Evolutionary conservation across 2,113 vertebrate genomes (phyloP).

Genomic region (Phocoena sinus): DNA sequence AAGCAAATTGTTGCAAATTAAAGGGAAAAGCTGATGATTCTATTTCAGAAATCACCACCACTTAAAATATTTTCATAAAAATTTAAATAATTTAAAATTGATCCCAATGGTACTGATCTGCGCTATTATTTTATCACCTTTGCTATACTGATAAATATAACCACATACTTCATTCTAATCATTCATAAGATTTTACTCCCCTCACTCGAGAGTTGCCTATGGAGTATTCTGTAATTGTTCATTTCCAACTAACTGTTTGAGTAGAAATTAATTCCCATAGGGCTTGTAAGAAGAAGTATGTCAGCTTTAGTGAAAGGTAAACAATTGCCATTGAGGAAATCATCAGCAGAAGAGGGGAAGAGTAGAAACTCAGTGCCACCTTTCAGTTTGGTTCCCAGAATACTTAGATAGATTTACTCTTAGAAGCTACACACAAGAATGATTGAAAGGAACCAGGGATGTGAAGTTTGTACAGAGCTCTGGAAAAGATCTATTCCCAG

Average conservation of each 20-base stretch:
- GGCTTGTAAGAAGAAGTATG: conserved; percentile 6
- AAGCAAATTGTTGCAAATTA: not conserved
- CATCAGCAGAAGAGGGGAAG: not conserved
- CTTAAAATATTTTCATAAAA: not conserved
- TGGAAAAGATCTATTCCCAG: not conserved
- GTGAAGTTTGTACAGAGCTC: not conserved
- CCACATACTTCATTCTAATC: not conserved
- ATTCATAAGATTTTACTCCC: conserved; percentile 8
- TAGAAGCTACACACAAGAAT: not conserved
- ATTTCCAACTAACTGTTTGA: conserved; percentile 1
- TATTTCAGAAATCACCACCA: not conserved
- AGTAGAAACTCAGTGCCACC: not conserved
- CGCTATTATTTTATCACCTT: not conserved
- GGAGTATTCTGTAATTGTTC: not conserved
- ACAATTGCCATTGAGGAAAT: conserved; percentile 8
- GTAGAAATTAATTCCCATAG: not conserved
- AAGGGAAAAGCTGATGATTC: not conserved
- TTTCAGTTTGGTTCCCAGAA: not conserved
- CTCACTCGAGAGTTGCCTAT: not conserved
- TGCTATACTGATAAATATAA: not conserved
- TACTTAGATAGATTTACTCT: not conserved
- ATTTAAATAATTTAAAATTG: conserved; percentile 7
- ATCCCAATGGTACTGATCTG: not conserved
- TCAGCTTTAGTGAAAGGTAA: not conserved
- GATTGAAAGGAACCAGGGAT: not conserved